phyloP scores from a whole-genome alignment of 2,888 invertebrate species.

The Lepidochitona cinerea region DNA sequence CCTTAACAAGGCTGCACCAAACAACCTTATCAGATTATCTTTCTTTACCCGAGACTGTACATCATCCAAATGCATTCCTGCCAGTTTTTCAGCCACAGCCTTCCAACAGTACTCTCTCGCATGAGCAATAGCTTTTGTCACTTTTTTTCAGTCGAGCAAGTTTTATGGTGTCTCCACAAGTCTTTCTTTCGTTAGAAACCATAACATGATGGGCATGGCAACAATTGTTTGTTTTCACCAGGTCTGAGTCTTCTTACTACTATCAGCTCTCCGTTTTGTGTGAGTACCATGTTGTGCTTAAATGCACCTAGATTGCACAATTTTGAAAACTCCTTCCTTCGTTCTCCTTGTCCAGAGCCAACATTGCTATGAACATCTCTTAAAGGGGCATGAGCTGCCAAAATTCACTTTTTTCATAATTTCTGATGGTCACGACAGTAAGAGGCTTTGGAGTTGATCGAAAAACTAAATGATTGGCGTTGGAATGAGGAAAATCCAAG shows the following conservation, averaged over 20 bases:
- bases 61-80: not conserved
- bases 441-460: too few relatives aligned
- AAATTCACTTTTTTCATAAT: too few relatives aligned
- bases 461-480: too few relatives aligned
- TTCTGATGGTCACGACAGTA: too few relatives aligned
- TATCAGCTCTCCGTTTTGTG: not conserved
- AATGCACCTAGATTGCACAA: not conserved
- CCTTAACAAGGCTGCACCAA: not conserved
- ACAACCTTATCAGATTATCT: not conserved
- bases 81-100: not conserved
- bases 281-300: not conserved
- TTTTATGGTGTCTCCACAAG: not conserved
- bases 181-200: not conserved
- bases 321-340: not conserved
- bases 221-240: not conserved
- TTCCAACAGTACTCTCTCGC: not conserved
- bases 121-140: too few relatives aligned
- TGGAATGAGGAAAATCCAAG: too few relatives aligned
- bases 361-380: not conserved
- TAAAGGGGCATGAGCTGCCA: not conserved
- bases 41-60: not conserved
- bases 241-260: not conserved
- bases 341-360: not conserved
- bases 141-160: not conserved
- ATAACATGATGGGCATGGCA: not conserved